Base-by-base conservation (phyloP, 2,888 invertebrate genomes). In the Cybosia mesomella region DNA sequence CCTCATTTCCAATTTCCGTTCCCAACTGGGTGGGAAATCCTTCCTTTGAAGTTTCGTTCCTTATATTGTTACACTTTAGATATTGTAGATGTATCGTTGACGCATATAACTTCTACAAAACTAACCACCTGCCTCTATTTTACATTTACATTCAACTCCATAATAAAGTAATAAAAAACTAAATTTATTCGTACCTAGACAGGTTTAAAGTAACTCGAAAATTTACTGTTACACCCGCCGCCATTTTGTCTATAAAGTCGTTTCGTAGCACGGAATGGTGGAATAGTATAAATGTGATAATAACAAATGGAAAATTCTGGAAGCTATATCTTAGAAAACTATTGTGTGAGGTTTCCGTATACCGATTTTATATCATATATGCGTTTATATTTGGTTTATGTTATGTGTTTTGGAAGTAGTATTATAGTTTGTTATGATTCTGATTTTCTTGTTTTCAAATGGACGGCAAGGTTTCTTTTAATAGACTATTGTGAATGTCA, bases 301-400 rank as follows among this genome's bases (percentile, higher is more conserved):
- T 80, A 84, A 76, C 77, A 77, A 71, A 71, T 71, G 76, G 79
- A 76, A 84, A 75, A 71, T 76, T 21, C 54, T 57, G 28, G 77
- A 74, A 73, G 77, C 81, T 83, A 84, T 86, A 80, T 76, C 76
- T 79, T 72, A 81, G 82, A 84, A 84, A 21, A 53, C 53, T 8
- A 21, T 58, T 32, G 15, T 7, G 32, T 10, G 24, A 49, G 3
- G 13, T 58, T 28, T 15, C n/a, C n/a, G 1, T 13, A 15, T 3
- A n/a, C 18, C 0, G 55, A 18, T 24, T 22, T n/a, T 11, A 36
- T 22, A 61, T 39, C 18, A 43, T 55, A 9, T 18, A 13, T 36
- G n/a, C 22, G 36, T 24, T 7, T 13, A 49, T 49, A 43, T 60
- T 39, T 60, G 10, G n/a, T 63, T 63, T 32, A 22, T 24, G 2